phyloP scores from a whole-genome alignment of 2,113 vertebrate species.

The mouse (Mus musculus) region DNA sequence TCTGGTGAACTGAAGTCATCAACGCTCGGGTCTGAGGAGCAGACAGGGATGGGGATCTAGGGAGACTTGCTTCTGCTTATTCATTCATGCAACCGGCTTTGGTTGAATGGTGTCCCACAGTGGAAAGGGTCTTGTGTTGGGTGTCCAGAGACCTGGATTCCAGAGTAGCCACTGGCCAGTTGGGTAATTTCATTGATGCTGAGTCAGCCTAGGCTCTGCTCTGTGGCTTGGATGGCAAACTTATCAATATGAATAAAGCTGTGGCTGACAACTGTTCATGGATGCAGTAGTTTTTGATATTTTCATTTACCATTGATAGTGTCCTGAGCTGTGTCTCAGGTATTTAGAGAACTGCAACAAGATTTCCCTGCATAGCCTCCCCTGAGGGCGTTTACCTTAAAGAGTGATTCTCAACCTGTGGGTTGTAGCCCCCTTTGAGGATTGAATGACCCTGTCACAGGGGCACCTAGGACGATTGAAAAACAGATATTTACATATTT shows the following conservation, averaged over 20 bases:
- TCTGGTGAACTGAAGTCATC: slow-evolving; percentile 13
- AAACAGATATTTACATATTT: not conserved
- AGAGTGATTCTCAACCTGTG: not conserved
- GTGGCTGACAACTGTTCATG: not conserved
- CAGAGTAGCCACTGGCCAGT: not conserved
- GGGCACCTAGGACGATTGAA: no score
- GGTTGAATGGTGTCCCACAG: not conserved
- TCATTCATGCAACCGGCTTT: not conserved
- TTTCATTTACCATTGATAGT: not conserved
- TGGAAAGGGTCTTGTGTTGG: not conserved
- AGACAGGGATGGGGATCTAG: not conserved
- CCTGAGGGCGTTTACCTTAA: not conserved
- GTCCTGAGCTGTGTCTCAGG: not conserved
- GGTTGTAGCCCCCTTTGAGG: not conserved
- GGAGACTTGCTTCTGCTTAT: not conserved
- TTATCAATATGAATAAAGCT: not conserved
- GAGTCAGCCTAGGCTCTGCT: not conserved
- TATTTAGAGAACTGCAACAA: not conserved
- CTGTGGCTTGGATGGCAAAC: not conserved
- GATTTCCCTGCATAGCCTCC: not conserved
- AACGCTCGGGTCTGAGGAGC: not conserved
- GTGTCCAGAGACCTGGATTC: not conserved
- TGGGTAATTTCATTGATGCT: not conserved
- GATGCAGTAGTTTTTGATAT: not conserved
- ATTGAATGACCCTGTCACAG: not conserved